These are phyloP conservation scores for Tholera decimalis DNA, from an alignment of 2,888 invertebrate species.

Conservation along the genomic window DNA sequence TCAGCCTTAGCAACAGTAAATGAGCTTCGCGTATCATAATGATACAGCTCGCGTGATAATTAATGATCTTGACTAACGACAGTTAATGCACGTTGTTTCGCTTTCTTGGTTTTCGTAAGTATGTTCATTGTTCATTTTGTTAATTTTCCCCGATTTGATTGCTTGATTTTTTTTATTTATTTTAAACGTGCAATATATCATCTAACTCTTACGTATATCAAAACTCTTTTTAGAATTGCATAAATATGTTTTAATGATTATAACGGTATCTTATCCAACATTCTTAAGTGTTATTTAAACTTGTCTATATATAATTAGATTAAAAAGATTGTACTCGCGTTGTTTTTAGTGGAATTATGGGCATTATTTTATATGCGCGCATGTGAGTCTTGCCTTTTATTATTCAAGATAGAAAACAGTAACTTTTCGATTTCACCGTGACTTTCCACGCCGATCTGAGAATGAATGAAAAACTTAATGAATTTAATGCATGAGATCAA, in stretches of 20 bases:
- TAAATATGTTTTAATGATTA: slow-evolving; percentile 42
- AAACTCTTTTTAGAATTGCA: slow-evolving; percentile 18
- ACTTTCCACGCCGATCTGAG: slow-evolving; percentile 52
- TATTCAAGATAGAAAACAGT: slow-evolving; percentile 50
- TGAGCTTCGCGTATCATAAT: slow-evolving; percentile 62
- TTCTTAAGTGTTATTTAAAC: slow-evolving; percentile 37
- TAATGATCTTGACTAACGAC: slow-evolving; percentile 64
- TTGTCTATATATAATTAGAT: slow-evolving; percentile 31
- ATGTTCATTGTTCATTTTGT: too few relatives aligned
- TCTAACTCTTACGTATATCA: slow-evolving; percentile 21
- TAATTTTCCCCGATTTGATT: slow-evolving; percentile 48
- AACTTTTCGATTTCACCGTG: slow-evolving; percentile 55
- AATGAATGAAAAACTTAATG: slow-evolving; percentile 58
- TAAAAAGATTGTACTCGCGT: slow-evolving; percentile 24
- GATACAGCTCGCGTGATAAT: slow-evolving; percentile 73
- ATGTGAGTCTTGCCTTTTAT: slow-evolving; percentile 42
- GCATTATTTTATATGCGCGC: slow-evolving; percentile 40
- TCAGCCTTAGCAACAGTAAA: slow-evolving; percentile 67
- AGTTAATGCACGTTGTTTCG: slow-evolving; percentile 77
- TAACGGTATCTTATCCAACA: slow-evolving; percentile 35
- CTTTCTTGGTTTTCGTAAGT: slow-evolving; percentile 79
- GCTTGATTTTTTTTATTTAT: slow-evolving; percentile 40
- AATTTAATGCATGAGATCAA: slow-evolving; percentile 51
- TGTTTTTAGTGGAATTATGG: slow-evolving; percentile 27
- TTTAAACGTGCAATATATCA: slow-evolving; percentile 44